phyloP scores from a whole-genome alignment of 1,140 invertebrate genomes.

The Lamellibrachia luymesi region DNA sequence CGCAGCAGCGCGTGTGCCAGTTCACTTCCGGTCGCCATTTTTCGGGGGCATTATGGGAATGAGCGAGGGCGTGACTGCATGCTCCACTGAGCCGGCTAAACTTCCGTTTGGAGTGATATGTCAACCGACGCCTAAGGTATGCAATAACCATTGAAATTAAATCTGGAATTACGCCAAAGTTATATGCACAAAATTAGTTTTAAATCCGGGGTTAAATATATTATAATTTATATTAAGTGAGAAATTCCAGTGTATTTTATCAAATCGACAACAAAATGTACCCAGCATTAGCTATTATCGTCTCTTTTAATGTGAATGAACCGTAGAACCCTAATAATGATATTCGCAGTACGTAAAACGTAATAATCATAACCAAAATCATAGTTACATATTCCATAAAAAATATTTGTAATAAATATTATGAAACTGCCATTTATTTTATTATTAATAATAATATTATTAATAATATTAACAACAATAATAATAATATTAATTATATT shows the following conservation, averaged over 20 bases:
- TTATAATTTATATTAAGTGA: not conserved
- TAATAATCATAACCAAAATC: no score
- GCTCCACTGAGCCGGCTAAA: not conserved
- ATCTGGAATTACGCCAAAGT: not conserved
- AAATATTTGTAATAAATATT: no score
- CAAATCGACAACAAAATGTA: no score
- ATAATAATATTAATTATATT: no score
- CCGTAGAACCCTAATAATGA: no score
- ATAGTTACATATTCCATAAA: no score
- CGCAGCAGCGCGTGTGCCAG: conserved; percentile 13
- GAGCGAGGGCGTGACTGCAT: not conserved
- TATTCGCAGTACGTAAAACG: no score
- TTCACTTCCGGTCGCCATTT: conserved; percentile 39
- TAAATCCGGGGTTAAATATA: not conserved
- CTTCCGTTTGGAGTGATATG: conserved; percentile 31
- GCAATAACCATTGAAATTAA: conserved; percentile 3
- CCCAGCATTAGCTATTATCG: no score
- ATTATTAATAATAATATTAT: no score
- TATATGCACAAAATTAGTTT: not conserved
- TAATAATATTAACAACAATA: no score
- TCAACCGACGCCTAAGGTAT: conserved; percentile 49
- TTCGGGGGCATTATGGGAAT: conserved; percentile 31
- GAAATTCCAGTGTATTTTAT: not conserved
- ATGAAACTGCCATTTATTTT: no score
- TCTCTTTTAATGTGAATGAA: no score